Evolutionary conservation across 2,888 invertebrate genomes (phyloP).

Genomic region (Emmelina monodactyla): DNA sequence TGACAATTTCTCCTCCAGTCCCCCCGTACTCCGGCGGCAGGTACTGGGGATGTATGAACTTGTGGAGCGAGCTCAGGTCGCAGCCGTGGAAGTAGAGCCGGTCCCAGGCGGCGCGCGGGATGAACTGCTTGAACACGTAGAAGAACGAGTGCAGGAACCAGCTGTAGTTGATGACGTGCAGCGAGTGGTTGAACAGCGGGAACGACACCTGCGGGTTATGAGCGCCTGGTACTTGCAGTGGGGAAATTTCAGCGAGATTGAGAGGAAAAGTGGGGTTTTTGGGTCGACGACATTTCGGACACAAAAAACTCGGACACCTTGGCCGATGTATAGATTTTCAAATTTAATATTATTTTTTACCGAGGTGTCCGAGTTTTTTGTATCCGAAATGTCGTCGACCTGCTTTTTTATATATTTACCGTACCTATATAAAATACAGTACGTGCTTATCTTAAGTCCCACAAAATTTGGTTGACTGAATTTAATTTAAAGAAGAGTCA

Average conservation of each 20-base stretch:
- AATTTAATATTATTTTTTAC: no score
- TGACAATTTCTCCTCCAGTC: conserved; percentile 60
- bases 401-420: no score
- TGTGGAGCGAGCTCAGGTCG: conserved; percentile 13
- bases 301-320: no score
- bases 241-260: not conserved
- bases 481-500: no score
- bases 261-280: not conserved
- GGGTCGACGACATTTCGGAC: no score
- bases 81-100: conserved; percentile 19
- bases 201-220: conserved; percentile 58
- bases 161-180: conserved; percentile 73
- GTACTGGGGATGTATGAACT: conserved; percentile 13
- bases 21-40: conserved; percentile 17
- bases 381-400: no score
- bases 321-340: no score
- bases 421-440: no score
- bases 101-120: conserved; percentile 65
- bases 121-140: conserved; percentile 71
- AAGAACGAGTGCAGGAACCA: conserved; percentile 73
- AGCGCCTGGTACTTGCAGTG: not conserved
- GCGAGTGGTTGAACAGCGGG: conserved; percentile 69
- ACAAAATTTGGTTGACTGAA: no score
- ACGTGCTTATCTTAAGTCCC: no score
- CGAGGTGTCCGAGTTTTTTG: no score